Conservation (phyloP, 2,113 vertebrate genomes). For the Percopsis transmontana region DNA sequence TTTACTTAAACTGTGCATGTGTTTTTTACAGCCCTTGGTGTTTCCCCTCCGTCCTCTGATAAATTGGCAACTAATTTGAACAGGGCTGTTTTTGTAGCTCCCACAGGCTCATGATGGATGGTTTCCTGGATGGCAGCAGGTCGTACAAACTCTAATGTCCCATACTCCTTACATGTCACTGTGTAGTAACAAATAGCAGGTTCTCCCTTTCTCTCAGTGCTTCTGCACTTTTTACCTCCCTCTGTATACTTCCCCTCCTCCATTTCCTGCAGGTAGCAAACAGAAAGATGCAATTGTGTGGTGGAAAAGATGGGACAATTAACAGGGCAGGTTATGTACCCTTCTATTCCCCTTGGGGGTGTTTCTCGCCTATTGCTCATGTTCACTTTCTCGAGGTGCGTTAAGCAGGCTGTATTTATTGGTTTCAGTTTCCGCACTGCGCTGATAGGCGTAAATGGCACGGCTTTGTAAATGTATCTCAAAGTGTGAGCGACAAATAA, state of each 20-base stretch:
- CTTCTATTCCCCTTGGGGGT: constrained; percentile 19
- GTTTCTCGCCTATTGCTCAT: constrained; percentile 33
- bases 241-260: constrained; percentile 18
- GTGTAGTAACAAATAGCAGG: constrained; percentile 47
- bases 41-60: constrained; percentile 32
- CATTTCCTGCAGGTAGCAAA: constrained; percentile 18
- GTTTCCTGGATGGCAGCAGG: constrained; percentile 53
- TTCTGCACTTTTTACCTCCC: not conserved
- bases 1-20: constrained; percentile 19
- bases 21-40: constrained; percentile 37
- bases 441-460: constrained; percentile 12
- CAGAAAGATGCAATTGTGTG: constrained; percentile 33
- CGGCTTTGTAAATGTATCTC: constrained; percentile 24
- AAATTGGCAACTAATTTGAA: constrained; percentile 37
- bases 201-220: constrained; percentile 32
- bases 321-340: constrained; percentile 18
- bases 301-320: constrained; percentile 20
- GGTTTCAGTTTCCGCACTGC: constrained; percentile 26
- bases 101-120: constrained; percentile 63
- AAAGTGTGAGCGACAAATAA: constrained; percentile 27
- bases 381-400: constrained; percentile 33
- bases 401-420: constrained; percentile 36
- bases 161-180: constrained; percentile 26
- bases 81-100: constrained; percentile 19
- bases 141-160: constrained; percentile 56